Conservation (phyloP, 2,113 vertebrate genomes). For the Spheniscus mendiculus region DNA sequence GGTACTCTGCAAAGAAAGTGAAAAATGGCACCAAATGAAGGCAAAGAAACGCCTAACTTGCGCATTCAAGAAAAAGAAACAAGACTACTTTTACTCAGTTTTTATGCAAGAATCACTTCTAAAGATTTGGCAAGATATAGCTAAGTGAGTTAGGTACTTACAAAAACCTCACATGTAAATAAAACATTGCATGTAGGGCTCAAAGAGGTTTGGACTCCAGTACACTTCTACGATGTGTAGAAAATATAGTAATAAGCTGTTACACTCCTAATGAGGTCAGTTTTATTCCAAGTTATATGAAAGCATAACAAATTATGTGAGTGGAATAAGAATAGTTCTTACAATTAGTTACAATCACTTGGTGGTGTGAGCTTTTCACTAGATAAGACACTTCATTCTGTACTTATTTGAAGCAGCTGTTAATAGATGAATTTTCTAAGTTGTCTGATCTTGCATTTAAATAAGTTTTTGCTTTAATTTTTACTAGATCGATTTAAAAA, state of each 20-base stretch:
- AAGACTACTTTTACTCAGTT: not conserved
- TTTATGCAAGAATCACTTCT: not conserved
- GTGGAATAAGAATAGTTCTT: not conserved
- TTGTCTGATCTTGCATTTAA: not conserved
- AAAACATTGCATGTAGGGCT: not conserved
- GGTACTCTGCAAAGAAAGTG: not conserved
- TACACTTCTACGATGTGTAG: not conserved
- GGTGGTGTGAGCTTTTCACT: not conserved
- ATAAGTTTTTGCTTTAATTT: not conserved
- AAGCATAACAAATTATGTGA: not conserved
- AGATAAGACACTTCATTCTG: not conserved
- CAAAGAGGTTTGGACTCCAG: not conserved
- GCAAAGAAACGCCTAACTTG: not conserved
- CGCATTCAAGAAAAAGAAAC: not conserved
- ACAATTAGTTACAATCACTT: not conserved
- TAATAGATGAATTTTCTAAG: not conserved
- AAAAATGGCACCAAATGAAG: not conserved
- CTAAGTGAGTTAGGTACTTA: not conserved
- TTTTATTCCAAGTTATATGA: not conserved
- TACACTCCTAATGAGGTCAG: not conserved
- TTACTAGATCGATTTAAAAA: not conserved
- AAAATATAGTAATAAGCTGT: not conserved
- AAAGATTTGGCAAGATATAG: not conserved
- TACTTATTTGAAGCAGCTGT: not conserved
- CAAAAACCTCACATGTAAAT: not conserved